Percentiles rank a stretch among this genome's conserved stretches.
phyloP scores from a whole-genome alignment of 2,888 invertebrate genomes.

The Zelleria hepariella region DNA sequence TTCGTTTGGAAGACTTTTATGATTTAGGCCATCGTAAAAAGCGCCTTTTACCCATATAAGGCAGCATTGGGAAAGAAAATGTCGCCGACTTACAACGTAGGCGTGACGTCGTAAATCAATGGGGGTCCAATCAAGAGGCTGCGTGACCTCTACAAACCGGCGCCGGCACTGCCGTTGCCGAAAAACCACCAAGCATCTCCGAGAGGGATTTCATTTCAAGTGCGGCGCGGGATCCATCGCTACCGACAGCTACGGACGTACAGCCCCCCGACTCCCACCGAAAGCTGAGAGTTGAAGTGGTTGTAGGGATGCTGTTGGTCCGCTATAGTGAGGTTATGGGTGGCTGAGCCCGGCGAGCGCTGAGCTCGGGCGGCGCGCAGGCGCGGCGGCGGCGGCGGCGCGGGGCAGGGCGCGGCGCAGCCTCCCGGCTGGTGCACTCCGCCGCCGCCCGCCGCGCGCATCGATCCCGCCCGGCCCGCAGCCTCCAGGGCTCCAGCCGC shows the following conservation, averaged over 20 bases:
- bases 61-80: background rate
- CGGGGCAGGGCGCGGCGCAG: constrained; percentile 47
- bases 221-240: background rate
- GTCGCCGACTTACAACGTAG: background rate
- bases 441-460: constrained; percentile 69
- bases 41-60: background rate
- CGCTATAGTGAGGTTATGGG: background rate
- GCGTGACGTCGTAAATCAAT: constrained; percentile 45
- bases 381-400: constrained; percentile 20
- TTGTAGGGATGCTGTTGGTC: background rate
- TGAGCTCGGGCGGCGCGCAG: constrained; percentile 14
- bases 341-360: background rate
- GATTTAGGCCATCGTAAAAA: background rate
- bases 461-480: constrained; percentile 60
- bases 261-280: background rate
- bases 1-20: background rate
- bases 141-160: background rate
- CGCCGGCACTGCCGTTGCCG: constrained; percentile 42
- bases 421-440: constrained; percentile 55
- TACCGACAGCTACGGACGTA: background rate
- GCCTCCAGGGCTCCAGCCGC: constrained; percentile 31
- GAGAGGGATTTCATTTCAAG: constrained; percentile 4
- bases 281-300: background rate
- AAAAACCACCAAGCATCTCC: constrained; percentile 3
- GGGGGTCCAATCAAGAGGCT: constrained; percentile 38